Evolutionary conservation across 2,113 vertebrate species (phyloP), one percentile per base, ranked within the genome.

Genomic region (Microcebus lehilahytsara): DNA sequence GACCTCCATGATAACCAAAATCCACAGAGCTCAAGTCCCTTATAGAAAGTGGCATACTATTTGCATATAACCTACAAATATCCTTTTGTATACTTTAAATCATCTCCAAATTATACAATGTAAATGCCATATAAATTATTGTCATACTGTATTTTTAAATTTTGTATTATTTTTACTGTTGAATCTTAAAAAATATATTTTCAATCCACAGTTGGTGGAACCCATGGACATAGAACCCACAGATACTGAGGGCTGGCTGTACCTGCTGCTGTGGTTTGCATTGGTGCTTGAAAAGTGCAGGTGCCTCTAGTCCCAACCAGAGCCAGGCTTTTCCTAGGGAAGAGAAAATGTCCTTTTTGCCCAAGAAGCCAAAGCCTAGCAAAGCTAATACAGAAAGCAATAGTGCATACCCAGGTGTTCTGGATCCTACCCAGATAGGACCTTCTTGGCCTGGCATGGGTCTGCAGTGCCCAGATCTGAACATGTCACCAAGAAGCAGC

Each of bases 261-360:
- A 3, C 62, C 51, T 74, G 19, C 46, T 64, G 17, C 75, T 62
- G 22, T 16, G 17, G 53, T 88, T 78, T 91, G 80, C 78, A 56
- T 69, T 96, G 40, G 79, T 95, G 84, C 67, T 93, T 79, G 58
- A 84, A 80, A 92, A 94, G 16, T 79, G 10, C 12, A 77, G 58
- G 23, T 25, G 20, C 60, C 51, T 75, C 58, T 91, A 58, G 32
- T 19, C 66, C 34, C 19, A 42, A 10, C 20, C 25, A 75, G 37
- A 84, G 83, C 71, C 49, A 79, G 42, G 22, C 32, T 77, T 83
- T 46, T 69, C 51, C 6, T 40, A 40, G 25, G 23, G 19, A 96
- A 83, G 22, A 77, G 49, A 72, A 91, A 66, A 49, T 34, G 30
- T 53, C 53, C 23, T 51, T 30, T 56, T 84, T 89, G 88, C 25